Evolutionary conservation across 2,113 vertebrate genomes (phyloP).

Genomic region (Hiodon tergisus): DNA sequence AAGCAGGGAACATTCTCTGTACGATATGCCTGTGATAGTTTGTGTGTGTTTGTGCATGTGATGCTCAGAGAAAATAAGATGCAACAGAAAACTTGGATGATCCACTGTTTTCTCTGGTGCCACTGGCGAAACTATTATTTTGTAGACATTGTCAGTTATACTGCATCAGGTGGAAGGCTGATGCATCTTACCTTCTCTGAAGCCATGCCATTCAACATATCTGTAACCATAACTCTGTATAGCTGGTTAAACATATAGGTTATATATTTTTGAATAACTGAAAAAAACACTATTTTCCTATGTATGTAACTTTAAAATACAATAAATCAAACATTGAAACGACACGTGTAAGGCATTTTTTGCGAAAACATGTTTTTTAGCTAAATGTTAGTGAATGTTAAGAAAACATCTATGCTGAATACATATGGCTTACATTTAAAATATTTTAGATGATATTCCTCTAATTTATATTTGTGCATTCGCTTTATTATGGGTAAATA

Average conservation of each 20-base stretch:
- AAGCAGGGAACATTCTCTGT: no score
- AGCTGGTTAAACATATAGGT: slow-evolving; percentile 40
- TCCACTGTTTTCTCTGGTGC: not conserved
- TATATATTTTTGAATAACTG: slow-evolving; percentile 53
- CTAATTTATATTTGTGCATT: not conserved
- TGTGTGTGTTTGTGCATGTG: not conserved
- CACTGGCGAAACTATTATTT: not conserved
- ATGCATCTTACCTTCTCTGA: slow-evolving; percentile 22
- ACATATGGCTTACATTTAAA: not conserved
- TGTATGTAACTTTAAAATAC: slow-evolving; percentile 58
- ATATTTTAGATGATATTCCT: not conserved
- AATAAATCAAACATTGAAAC: slow-evolving; percentile 19
- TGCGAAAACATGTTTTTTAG: not conserved
- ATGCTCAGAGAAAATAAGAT: not conserved
- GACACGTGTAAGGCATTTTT: not conserved
- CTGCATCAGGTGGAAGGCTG: not conserved
- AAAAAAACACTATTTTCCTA: slow-evolving; percentile 68
- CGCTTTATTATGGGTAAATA: not conserved
- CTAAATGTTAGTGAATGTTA: no score
- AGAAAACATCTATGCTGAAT: slow-evolving; percentile 4
- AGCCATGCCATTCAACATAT: slow-evolving; percentile 29
- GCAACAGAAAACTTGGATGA: not conserved
- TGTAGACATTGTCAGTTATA: not conserved
- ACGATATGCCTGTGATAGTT: no score
- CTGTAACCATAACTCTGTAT: slow-evolving; percentile 31